phyloP scores from a whole-genome alignment of 2,888 invertebrate genomes.

The Adelphocoris suturalis region DNA sequence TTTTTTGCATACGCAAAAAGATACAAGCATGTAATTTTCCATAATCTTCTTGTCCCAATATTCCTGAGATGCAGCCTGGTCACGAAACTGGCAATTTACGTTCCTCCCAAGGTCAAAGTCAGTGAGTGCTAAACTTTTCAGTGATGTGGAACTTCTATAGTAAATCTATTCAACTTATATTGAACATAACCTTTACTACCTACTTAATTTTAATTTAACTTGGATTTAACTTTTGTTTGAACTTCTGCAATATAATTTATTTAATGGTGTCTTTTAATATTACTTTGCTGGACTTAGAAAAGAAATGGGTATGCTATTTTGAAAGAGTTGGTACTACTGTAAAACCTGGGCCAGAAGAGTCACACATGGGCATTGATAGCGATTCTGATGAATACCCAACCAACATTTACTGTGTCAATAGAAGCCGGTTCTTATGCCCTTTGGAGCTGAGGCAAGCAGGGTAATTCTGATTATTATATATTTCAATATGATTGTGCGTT shows the following conservation, averaged over 20 bases:
- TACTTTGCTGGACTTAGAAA: background rate
- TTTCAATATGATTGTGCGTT: too few relatives aligned
- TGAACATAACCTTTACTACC: too few relatives aligned
- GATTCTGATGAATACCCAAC: slow-evolving; percentile 52
- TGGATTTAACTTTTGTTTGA: too few relatives aligned
- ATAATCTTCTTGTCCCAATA: slow-evolving; percentile 50
- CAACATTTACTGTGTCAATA: slow-evolving; percentile 49
- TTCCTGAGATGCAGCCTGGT: slow-evolving; percentile 15
- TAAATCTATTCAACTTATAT: too few relatives aligned
- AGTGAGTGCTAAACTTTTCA: background rate
- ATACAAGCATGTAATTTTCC: slow-evolving; percentile 45
- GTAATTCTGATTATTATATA: slow-evolving; percentile 13
- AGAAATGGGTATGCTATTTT: slow-evolving; percentile 48
- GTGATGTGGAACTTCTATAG: background rate
- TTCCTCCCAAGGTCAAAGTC: slow-evolving; percentile 34
- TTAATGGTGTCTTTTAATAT: background rate
- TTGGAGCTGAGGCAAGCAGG: background rate
- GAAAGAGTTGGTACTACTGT: background rate
- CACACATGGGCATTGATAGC: background rate
- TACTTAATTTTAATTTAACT: too few relatives aligned
- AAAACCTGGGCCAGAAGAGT: slow-evolving; percentile 13
- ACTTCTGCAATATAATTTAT: background rate
- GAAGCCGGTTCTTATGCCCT: slow-evolving; percentile 15
- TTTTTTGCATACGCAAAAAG: slow-evolving; percentile 50
- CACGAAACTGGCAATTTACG: slow-evolving; percentile 42